A percentile compares a stretch with the other conserved stretches of the same genome.
Conservation (phyloP, 92 coral and sea anemone species). For the Porites cylindrica region DNA sequence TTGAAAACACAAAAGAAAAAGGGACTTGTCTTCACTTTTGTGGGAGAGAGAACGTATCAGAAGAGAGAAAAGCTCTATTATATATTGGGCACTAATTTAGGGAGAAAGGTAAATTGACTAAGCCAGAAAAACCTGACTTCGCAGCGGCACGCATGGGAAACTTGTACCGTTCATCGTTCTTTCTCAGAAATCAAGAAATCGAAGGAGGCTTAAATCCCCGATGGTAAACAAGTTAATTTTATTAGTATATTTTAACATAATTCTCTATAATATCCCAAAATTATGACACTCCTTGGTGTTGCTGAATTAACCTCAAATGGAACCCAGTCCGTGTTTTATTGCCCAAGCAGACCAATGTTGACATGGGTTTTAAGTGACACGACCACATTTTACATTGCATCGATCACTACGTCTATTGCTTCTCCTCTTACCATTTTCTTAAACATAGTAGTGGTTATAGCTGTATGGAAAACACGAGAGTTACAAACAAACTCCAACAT, state of each 20-base stretch:
- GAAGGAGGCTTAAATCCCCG: no score
- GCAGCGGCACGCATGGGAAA: no score
- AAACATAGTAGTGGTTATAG: not conserved
- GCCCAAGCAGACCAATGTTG: not conserved
- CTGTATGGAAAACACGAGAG: not conserved
- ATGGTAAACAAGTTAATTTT: no score
- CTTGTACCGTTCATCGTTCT: no score
- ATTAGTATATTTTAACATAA: not conserved
- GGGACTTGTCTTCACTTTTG: no score
- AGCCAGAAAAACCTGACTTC: no score
- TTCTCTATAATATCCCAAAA: not conserved
- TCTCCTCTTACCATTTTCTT: not conserved
- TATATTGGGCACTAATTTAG: no score
- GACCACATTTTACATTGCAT: not conserved
- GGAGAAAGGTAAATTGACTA: no score
- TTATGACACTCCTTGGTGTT: not conserved
- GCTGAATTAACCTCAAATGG: not conserved
- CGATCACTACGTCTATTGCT: not conserved
- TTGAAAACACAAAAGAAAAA: no score
- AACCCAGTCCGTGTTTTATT: not conserved
- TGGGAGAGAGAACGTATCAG: no score
- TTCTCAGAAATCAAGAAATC: no score
- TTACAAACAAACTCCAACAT: not conserved
- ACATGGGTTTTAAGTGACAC: slow-evolving; percentile 5
- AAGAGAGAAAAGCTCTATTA: no score